Percentiles rank a stretch among this genome's conserved stretches.
Evolutionary conservation across 2,888 invertebrate genomes (phyloP).

Genomic region (Cantharis rustica): DNA sequence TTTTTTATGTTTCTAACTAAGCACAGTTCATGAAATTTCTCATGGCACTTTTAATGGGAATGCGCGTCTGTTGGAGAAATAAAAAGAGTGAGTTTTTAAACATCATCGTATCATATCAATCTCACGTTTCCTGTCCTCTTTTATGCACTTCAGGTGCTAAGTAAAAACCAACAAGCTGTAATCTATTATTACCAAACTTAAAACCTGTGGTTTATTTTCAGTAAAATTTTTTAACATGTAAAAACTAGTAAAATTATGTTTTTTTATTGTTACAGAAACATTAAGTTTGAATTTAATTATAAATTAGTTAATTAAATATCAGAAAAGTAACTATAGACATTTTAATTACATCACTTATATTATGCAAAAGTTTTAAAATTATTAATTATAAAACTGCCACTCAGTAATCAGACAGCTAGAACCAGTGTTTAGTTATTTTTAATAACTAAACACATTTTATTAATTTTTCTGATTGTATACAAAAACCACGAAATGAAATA

Average conservation of each 20-base stretch:
- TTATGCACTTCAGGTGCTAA: not conserved
- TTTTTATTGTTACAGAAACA: not conserved
- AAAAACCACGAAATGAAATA: too few relatives aligned
- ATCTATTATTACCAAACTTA: not conserved
- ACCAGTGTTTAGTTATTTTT: not conserved
- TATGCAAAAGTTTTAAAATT: not conserved
- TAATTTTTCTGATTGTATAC: too few relatives aligned
- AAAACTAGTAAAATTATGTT: not conserved
- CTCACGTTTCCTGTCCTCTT: not conserved
- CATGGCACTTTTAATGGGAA: not conserved
- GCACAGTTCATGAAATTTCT: not conserved
- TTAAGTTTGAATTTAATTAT: not conserved
- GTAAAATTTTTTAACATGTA: not conserved
- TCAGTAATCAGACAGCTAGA: not conserved
- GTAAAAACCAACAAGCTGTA: not conserved
- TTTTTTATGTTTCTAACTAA: not conserved
- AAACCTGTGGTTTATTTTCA: not conserved
- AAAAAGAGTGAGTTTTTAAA: not conserved
- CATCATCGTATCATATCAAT: not conserved
- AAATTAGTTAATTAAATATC: not conserved
- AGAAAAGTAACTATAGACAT: not conserved
- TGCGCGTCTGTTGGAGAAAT: not conserved
- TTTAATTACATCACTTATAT: not conserved
- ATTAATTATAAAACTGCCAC: not conserved
- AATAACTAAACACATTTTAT: not conserved